A percentile compares a stretch with the other conserved stretches of the same genome.
phyloP scores from a whole-genome alignment of 2,113 vertebrate genomes.

The Sander vitreus region DNA sequence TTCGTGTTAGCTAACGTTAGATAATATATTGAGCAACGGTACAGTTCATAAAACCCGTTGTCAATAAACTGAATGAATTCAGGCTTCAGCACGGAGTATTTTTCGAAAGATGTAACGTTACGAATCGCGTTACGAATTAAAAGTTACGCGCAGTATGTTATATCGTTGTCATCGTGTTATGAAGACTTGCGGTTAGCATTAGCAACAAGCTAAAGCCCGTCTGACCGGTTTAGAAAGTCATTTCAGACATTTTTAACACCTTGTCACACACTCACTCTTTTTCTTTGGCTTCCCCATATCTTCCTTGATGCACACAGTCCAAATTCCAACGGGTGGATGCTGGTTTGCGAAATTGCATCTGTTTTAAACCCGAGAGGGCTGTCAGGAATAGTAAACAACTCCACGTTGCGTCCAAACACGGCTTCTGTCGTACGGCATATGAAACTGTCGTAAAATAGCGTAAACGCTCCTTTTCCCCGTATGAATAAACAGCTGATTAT shows the following conservation, averaged over 20 bases:
- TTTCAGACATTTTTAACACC: slow-evolving; percentile 6
- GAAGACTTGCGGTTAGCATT: slow-evolving; percentile 55
- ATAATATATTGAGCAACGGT: not conserved
- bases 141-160: not conserved
- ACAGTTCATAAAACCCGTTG: too few species aligned
- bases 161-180: not conserved
- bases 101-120: not conserved
- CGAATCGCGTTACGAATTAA: not conserved
- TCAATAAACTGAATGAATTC: not conserved
- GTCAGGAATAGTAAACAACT: slow-evolving; percentile 60
- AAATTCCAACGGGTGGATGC: not conserved
- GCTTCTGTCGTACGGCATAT: slow-evolving; percentile 8
- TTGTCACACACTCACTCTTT: slow-evolving; percentile 78
- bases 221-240: not conserved
- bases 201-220: slow-evolving; percentile 51
- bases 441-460: slow-evolving; percentile 69
- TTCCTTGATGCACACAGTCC: not conserved
- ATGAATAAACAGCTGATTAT: too few species aligned
- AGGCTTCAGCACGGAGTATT: not conserved
- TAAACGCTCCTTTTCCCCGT: not conserved
- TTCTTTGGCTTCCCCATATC: slow-evolving; percentile 86
- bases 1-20: not conserved
- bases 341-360: not conserved
- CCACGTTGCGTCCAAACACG: slow-evolving; percentile 51
- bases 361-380: not conserved